A percentile compares a stretch with the other conserved stretches of the same genome.
These are phyloP conservation scores for Oreocharis arfaki DNA, from an alignment of 2,113 vertebrate genomes.

Conservation along the genomic window DNA sequence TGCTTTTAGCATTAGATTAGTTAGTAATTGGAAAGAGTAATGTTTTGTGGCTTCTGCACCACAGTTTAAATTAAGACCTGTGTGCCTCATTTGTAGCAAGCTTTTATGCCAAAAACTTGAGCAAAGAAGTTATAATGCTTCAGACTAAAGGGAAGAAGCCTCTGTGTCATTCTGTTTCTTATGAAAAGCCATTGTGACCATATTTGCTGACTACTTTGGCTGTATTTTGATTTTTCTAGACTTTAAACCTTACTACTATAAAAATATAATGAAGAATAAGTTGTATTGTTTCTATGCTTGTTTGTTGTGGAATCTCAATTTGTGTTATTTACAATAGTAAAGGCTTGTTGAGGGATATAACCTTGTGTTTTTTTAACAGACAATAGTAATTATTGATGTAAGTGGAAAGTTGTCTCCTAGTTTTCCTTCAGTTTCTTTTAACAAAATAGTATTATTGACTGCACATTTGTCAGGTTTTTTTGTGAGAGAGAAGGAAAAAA, in stretches of 20 bases:
- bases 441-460: not conserved
- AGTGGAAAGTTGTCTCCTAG: not conserved
- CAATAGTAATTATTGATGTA: not conserved
- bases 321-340: not conserved
- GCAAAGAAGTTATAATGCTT: not conserved
- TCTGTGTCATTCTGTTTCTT: not conserved
- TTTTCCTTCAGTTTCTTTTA: not conserved
- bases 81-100: constrained; percentile 1
- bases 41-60: constrained; percentile 19
- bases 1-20: constrained; percentile 47
- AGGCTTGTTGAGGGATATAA: not conserved
- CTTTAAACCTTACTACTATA: not conserved
- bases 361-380: not conserved
- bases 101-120: not conserved
- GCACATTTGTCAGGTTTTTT: not conserved
- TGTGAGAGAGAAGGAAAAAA: not conserved
- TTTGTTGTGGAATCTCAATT: not conserved
- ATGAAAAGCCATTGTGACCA: not conserved
- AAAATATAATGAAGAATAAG: not conserved
- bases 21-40: constrained; percentile 31
- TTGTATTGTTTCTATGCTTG: not conserved
- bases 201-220: not conserved
- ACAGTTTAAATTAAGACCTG: constrained; percentile 31
- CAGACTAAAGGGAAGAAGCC: not conserved
- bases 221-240: not conserved